Evolutionary conservation across 2,113 vertebrate genomes (phyloP).

Genomic region (Megaptera novaeangliae): DNA sequence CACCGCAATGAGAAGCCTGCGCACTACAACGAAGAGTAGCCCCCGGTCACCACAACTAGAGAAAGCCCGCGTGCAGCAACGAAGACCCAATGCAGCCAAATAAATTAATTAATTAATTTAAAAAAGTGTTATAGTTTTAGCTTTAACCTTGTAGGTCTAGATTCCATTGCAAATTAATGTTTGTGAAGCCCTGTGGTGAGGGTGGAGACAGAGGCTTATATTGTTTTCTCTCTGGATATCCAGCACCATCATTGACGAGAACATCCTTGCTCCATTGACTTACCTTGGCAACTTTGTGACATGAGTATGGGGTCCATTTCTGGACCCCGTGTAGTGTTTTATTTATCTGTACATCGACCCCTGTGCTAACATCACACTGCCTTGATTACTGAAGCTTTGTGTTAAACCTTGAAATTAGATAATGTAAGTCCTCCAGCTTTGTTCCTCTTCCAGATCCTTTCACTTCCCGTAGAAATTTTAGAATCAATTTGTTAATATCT

Average conservation of each 20-base stretch:
- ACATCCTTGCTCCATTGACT: not conserved
- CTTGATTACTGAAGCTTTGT: not conserved
- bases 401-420: not conserved
- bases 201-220: not conserved
- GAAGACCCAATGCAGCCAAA: too few species aligned
- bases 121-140: not conserved
- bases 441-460: not conserved
- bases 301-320: too few species aligned
- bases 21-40: too few species aligned
- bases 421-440: not conserved
- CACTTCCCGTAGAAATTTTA: not conserved
- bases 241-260: not conserved
- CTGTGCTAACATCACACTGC: fast-evolving
- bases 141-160: not conserved
- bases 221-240: not conserved
- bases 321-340: not conserved
- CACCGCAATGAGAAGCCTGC: too few species aligned
- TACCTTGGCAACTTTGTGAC: not conserved
- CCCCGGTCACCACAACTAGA: too few species aligned
- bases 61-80: too few species aligned
- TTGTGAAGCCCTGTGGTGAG: not conserved
- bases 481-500: not conserved
- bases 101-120: too few species aligned
- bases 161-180: too few species aligned
- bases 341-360: fast-evolving